Conservation (phyloP, 2,888 invertebrate species). For the Mycalesis mineus region DNA sequence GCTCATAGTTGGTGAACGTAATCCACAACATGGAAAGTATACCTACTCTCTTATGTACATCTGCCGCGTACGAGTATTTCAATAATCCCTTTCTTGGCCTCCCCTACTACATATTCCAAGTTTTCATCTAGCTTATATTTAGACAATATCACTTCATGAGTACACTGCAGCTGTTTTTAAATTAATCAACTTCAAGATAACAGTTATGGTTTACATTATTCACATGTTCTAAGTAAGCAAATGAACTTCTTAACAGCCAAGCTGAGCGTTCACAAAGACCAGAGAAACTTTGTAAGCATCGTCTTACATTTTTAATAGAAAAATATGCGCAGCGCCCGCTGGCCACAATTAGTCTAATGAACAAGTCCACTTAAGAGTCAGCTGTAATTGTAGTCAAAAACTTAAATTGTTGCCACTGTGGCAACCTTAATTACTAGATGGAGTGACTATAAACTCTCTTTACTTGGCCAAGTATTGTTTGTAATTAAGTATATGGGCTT, state of each 20-base stretch:
- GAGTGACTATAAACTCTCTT: constrained; percentile 28
- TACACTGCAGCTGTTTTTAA: too few relatives aligned
- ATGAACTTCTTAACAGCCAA: constrained; percentile 31
- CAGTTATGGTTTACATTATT: neutral
- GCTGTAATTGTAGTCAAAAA: constrained; percentile 48
- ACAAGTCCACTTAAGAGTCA: constrained; percentile 37
- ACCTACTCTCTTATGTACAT: too few relatives aligned
- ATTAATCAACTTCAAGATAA: neutral
- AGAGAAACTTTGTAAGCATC: constrained; percentile 18
- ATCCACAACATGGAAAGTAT: too few relatives aligned
- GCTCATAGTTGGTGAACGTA: too few relatives aligned
- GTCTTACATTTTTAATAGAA: constrained; percentile 30
- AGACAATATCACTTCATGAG: too few relatives aligned
- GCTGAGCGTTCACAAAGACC: constrained; percentile 38
- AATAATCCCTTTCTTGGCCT: too few relatives aligned
- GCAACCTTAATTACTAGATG: constrained; percentile 36
- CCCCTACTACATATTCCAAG: too few relatives aligned
- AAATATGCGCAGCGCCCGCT: constrained; percentile 22
- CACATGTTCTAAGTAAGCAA: constrained; percentile 6
- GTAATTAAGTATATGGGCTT: neutral
- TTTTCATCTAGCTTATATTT: too few relatives aligned
- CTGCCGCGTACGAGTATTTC: too few relatives aligned
- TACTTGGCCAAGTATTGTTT: constrained; percentile 12
- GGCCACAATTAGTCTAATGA: constrained; percentile 45
- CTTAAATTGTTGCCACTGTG: constrained; percentile 41